Evolutionary conservation across 2,113 vertebrate species (phyloP).

Genomic region (Odocoileus virginianus): DNA sequence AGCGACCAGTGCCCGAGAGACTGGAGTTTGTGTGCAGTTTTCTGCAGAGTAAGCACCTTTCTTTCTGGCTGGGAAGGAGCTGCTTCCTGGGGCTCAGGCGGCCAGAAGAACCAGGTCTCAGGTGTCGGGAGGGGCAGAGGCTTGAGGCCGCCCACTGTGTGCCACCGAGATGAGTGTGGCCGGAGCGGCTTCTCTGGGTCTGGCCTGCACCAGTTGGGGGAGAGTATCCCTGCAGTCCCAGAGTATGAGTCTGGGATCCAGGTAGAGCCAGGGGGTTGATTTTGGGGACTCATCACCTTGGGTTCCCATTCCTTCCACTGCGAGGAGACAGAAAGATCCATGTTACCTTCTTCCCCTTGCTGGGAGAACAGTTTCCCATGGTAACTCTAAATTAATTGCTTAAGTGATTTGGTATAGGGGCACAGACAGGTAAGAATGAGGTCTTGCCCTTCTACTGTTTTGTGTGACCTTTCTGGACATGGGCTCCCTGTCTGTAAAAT

Average conservation of each 20-base stretch:
- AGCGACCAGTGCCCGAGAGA: conserved; percentile 75
- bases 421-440: background rate
- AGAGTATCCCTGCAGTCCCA: background rate
- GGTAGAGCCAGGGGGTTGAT: background rate
- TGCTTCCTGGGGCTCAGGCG: background rate
- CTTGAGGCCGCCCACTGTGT: background rate
- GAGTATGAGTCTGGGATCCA: background rate
- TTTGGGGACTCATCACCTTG: background rate
- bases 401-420: background rate
- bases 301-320: background rate
- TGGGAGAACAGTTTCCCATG: background rate
- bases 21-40: conserved; percentile 82
- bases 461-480: background rate
- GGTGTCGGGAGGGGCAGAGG: background rate
- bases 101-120: background rate
- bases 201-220: background rate
- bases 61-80: background rate
- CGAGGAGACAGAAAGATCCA: background rate
- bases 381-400: background rate
- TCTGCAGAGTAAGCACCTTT: conserved; percentile 85
- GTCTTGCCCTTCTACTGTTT: background rate
- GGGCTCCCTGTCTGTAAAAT: background rate
- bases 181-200: background rate
- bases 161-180: background rate
- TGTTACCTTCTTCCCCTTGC: background rate